Evolutionary conservation across 2,888 invertebrate species (phyloP).

Genomic region (Drosophila histrio): DNA sequence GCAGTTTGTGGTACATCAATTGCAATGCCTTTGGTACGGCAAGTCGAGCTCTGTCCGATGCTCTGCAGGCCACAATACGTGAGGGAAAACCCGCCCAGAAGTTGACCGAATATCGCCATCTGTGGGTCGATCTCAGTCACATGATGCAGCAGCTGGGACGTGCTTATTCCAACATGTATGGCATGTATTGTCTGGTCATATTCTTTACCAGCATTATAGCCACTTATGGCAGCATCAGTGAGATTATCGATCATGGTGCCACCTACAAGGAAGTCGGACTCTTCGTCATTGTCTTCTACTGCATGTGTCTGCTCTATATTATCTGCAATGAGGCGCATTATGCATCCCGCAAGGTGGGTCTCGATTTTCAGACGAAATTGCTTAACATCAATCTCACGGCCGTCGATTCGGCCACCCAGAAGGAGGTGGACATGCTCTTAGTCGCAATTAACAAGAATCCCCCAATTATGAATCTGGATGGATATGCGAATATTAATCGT

Average conservation of each 20-base stretch:
- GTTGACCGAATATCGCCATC: constrained; percentile 88
- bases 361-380: constrained; percentile 87
- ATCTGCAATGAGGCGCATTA: constrained; percentile 91
- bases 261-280: constrained; percentile 90
- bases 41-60: constrained; percentile 87
- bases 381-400: constrained; percentile 88
- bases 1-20: constrained; percentile 89
- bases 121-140: constrained; percentile 90
- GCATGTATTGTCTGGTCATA: constrained; percentile 90
- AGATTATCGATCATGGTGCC: constrained; percentile 89
- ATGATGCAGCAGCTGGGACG: constrained; percentile 91
- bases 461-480: constrained; percentile 90
- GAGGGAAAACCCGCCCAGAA: constrained; percentile 87
- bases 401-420: constrained; percentile 87
- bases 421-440: constrained; percentile 90
- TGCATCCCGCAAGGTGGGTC: constrained; percentile 87
- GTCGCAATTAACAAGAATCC: constrained; percentile 90
- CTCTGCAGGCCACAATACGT: constrained; percentile 87
- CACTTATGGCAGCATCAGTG: constrained; percentile 89
- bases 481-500: constrained; percentile 89
- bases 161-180: constrained; percentile 91
- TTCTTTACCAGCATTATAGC: constrained; percentile 90
- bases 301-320: constrained; percentile 88
- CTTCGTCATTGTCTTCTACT: constrained; percentile 89
- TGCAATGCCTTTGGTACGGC: constrained; percentile 88